Evolutionary conservation across 2,888 invertebrate species (phyloP).

Genomic region (Callyntrura guangdongensis): DNA sequence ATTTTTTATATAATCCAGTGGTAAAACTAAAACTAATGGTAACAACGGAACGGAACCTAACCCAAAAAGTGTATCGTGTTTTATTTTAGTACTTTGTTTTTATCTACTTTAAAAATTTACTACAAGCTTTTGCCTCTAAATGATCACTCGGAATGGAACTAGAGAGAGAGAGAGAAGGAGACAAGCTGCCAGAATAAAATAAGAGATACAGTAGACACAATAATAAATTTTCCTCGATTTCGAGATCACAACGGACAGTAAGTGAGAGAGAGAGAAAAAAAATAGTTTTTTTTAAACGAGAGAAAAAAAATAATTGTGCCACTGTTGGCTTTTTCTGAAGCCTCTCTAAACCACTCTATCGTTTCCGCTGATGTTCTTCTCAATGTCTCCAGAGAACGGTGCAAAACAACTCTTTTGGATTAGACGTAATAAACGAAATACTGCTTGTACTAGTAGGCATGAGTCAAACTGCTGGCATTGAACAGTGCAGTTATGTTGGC

Average conservation of each 20-base stretch:
- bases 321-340: background rate
- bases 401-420: slow-evolving; percentile 14
- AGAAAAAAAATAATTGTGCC: background rate
- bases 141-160: background rate
- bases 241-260: background rate
- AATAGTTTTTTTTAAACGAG: background rate
- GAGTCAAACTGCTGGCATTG: background rate
- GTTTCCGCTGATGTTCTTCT: background rate
- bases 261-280: slow-evolving; percentile 7
- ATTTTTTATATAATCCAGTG: no score
- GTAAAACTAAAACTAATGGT: no score
- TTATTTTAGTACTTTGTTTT: no score
- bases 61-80: no score
- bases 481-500: background rate
- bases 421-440: background rate
- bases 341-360: slow-evolving; percentile 30
- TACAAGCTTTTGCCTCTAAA: no score
- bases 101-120: no score
- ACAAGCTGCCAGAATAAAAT: background rate
- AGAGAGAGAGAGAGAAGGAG: background rate
- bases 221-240: slow-evolving; percentile 22
- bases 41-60: no score
- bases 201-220: slow-evolving; percentile 11
- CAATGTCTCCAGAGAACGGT: slow-evolving; percentile 48
- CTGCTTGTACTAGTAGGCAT: background rate